Base-by-base conservation (phyloP, 1,140 invertebrate species). In the Sminthurides bifidus region DNA sequence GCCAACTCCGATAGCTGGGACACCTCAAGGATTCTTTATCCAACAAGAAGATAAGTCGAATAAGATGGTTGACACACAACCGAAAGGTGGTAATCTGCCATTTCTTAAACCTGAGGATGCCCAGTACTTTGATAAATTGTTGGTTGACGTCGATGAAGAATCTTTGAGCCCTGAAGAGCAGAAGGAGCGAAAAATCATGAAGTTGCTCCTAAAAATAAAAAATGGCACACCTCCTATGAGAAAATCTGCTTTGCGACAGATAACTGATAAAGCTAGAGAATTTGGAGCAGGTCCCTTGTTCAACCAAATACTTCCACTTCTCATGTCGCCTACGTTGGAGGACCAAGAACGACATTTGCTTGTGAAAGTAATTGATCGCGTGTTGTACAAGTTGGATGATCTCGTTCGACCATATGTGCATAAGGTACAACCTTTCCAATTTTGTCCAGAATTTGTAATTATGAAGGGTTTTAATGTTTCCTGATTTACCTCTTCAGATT, bases 91-190 rank as follows among this genome's bases (percentile, higher is more conserved):
- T 31, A 96, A 98, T 75, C 75, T 99, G 50, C 95, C 96, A 17
- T 93, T 98, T 69, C 86, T 99, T 79, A 99, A 99, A 71, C 95
- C 95, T 0, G 96, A 99, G 74, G 96, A 99, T 76, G 92, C 96
- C 24, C 96, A 99, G 72, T 98, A 99, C 75, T 99, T 99, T 73
- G 95, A 99, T 71, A 98, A 98, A 75, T 74, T 99, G 27, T 73
- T 99, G 41, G 76, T 95, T 31, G 95, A 99, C 70, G 93, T 99
- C 8, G 95, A 99, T 72, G 95, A 99, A 74, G 92, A 97, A 67
- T 76, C 83, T 0, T 75, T 98, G 15, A 88, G 85, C 54, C 92
- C 93, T 1, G 95, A 98, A 68, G 94, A 99, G 68, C 84, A 93
- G 58, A 98, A 97, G 70, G 96, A 99, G 72, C 74, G 95, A 15